A percentile compares a stretch with the other conserved stretches of the same genome.
Conservation (phyloP, 2,888 invertebrate species). For the Eucriotettix oculatus region DNA sequence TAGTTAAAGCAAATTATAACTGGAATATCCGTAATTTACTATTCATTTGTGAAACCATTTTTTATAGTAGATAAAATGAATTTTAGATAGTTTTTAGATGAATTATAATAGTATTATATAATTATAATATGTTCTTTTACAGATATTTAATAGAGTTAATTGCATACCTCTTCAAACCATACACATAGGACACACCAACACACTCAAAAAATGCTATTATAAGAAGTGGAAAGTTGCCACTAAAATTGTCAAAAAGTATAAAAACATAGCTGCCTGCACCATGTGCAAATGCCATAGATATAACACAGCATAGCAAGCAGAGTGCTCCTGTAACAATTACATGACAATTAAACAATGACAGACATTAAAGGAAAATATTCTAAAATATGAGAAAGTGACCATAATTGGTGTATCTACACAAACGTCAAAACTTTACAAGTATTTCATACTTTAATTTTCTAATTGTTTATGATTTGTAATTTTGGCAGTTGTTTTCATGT, state of each 20-base stretch:
- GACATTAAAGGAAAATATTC: no score
- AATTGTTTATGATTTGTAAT: no score
- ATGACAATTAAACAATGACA: no score
- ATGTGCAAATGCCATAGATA: slow-evolving; percentile 84
- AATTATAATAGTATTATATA: neutral
- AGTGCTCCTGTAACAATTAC: slow-evolving; percentile 31
- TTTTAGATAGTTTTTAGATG: neutral
- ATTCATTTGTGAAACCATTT: neutral
- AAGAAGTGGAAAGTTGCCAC: slow-evolving; percentile 79
- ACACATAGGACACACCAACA: slow-evolving; percentile 82
- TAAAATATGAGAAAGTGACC: no score
- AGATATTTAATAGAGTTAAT: neutral
- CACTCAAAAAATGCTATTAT: slow-evolving; percentile 90
- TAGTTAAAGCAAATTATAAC: no score
- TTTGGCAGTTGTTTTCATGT: no score
- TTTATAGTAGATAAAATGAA: neutral
- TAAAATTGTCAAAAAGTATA: slow-evolving; percentile 83
- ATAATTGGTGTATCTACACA: no score
- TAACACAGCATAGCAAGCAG: slow-evolving; percentile 61
- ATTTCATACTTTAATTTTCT: no score
- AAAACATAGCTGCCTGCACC: slow-evolving; percentile 90
- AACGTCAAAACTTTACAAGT: no score
- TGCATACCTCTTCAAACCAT: slow-evolving; percentile 69
- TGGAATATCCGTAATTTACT: neutral
- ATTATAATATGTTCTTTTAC: neutral